Base-by-base conservation (phyloP, 2,797 vertebrate genomes). In the Crax fasciolata region DNA sequence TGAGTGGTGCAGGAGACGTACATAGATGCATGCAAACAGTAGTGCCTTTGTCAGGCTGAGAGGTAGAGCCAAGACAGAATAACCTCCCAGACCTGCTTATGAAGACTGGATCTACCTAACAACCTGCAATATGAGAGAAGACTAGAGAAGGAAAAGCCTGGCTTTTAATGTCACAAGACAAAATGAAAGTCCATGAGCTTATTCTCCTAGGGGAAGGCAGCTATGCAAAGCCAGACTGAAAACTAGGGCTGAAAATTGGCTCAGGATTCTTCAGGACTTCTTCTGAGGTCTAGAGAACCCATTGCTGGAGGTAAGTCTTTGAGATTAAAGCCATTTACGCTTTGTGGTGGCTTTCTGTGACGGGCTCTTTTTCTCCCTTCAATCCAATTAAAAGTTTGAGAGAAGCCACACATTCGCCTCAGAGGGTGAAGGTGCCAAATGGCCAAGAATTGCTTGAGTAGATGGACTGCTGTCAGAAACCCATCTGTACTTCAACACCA, bases 381-480 rank as follows among this genome's bases (percentile, higher is more conserved):
- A 23, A 28, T 12, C 6, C 74, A 61, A 12, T 58, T 67, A 39
- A 51, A 82, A 68, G 6, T 76, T 74, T 15, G 28, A 15, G 1
- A 52, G 72, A 77, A 73, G 44, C 7, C 35, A 68, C 51, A 66
- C 30, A 48, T 24, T 59, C 4, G 1, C 32, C 48, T 54, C 44
- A 43, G 51, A 55, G 13, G 3, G n/a, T 0, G 3, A 68, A 32
- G 41, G n/a, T 24, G 59, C 28, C 1, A 1, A 83, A 44, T 0
- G 3, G 10, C 43, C 39, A 54, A 41, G 38, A n/a, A 17, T 38
- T 5, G 2, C 39, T 13, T 65, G 66, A 55, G 82, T 49, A 27
- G 58, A 19, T 2, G 27, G 51, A n/a, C 30, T 52, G 43, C 41
- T 90, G 68, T 24, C 38, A 67, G 70, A 74, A 81, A 38, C 25